Conservation (phyloP, 2,888 invertebrate genomes). For the Hypsopygia costalis region DNA sequence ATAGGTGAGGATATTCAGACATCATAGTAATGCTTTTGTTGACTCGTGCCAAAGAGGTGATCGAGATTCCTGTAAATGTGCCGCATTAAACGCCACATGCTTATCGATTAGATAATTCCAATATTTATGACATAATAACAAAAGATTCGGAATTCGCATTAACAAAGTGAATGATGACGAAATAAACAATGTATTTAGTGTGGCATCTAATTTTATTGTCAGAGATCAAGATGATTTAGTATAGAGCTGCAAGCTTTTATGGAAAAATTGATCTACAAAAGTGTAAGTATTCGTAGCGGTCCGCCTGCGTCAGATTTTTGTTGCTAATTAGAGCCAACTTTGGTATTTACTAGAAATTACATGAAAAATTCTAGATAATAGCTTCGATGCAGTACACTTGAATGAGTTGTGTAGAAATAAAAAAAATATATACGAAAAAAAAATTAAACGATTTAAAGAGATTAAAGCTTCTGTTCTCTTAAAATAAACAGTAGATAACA, state of each 20-base stretch:
- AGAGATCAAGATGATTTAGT: constrained; percentile 14
- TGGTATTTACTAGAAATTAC: no score
- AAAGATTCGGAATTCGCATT: constrained; percentile 57
- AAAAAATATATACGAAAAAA: no score
- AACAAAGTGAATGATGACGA: constrained; percentile 52
- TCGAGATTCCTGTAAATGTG: constrained; percentile 55
- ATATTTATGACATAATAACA: constrained; percentile 50
- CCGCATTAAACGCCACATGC: constrained; percentile 51
- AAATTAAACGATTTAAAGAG: no score
- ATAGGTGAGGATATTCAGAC: constrained; percentile 59
- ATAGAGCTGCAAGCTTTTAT: constrained; percentile 1
- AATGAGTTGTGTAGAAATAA: no score
- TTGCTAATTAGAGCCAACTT: no score
- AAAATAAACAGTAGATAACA: no score
- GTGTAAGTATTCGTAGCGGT: no score
- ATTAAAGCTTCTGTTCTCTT: no score
- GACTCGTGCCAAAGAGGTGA: constrained; percentile 47
- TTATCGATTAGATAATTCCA: constrained; percentile 41
- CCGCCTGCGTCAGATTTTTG: no score
- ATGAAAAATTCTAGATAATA: no score
- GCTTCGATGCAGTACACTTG: no score
- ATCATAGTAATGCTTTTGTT: constrained; percentile 50
- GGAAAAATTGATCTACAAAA: not conserved
- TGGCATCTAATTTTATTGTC: constrained; percentile 17
- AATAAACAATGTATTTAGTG: constrained; percentile 39